Conservation (phyloP, 2,113 vertebrate genomes). For the Seriola dumerili region DNA sequence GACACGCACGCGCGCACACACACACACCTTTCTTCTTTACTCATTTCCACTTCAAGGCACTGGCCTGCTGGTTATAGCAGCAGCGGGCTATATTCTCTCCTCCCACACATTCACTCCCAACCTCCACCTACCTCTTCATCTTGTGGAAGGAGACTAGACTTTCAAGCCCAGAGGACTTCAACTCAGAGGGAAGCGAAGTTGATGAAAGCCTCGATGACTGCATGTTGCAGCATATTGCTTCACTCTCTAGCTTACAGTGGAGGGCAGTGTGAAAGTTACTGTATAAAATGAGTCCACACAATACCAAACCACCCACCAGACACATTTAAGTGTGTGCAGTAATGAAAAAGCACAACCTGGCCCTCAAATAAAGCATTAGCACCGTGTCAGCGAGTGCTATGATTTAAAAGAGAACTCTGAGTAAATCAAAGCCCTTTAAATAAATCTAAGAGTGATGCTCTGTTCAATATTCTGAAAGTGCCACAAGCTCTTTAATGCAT, state of each 20-base stretch:
- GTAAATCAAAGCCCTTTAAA: slow-evolving; percentile 25
- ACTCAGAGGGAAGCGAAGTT: slow-evolving; percentile 49
- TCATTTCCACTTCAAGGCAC: slow-evolving; percentile 81
- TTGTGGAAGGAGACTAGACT: slow-evolving; percentile 39
- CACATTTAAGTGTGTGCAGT: not conserved
- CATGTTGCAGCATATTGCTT: slow-evolving; percentile 64
- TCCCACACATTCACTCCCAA: slow-evolving; percentile 57
- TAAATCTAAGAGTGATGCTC: not conserved
- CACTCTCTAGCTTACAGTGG: slow-evolving; percentile 27
- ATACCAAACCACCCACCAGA: slow-evolving; percentile 14
- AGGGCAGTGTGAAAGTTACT: slow-evolving; percentile 19
- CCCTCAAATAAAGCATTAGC: slow-evolving; percentile 14
- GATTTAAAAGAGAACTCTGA: slow-evolving; percentile 9
- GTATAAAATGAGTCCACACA: slow-evolving; percentile 34
- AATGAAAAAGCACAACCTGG: slow-evolving; percentile 35
- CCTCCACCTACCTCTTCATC: slow-evolving; percentile 61
- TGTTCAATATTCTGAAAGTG: not conserved
- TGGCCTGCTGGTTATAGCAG: slow-evolving; percentile 60
- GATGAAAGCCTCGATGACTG: slow-evolving; percentile 50
- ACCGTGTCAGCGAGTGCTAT: slow-evolving; percentile 8
- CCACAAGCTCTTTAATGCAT: not conserved
- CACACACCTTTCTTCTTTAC: slow-evolving; percentile 32
- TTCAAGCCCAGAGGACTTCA: slow-evolving; percentile 54
- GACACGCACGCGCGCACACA: slow-evolving; percentile 18
- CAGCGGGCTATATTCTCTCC: slow-evolving; percentile 49